Evolutionary conservation across 2,888 invertebrate species (phyloP).

Genomic region (Cinara cedri): DNA sequence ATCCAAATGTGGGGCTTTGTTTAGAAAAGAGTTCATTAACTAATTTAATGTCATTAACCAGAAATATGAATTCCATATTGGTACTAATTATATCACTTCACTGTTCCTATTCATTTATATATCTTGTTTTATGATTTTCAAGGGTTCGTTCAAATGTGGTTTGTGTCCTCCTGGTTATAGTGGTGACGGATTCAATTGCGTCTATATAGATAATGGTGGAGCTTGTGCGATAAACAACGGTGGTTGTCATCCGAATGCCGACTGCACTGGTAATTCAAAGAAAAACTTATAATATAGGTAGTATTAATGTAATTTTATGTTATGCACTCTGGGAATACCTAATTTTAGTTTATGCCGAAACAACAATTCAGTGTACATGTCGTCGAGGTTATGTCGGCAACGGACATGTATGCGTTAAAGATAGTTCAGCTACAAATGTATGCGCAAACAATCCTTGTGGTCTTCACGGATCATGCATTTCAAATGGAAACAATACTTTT

Average conservation of each 20-base stretch:
- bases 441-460: conserved; percentile 68
- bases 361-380: conserved; percentile 75
- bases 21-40: no score
- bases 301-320: no score
- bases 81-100: no score
- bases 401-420: conserved; percentile 75
- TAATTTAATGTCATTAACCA: no score
- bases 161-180: conserved; percentile 85
- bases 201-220: conserved; percentile 66
- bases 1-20: no score
- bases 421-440: conserved; percentile 58
- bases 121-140: conserved; percentile 3
- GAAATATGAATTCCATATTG: no score
- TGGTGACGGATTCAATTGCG: conserved; percentile 82
- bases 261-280: conserved; percentile 76
- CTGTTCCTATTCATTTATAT: no score
- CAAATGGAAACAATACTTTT: conserved; percentile 64
- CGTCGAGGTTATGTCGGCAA: conserved; percentile 78
- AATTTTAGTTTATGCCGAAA: conserved; percentile 57
- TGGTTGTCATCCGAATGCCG: conserved; percentile 83
- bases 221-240: conserved; percentile 78
- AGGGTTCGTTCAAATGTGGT: conserved; percentile 87
- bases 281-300: no score
- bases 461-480: conserved; percentile 68
- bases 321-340: neutral